These are phyloP conservation scores for Adelosebastes latens DNA, from an alignment of 2,797 vertebrate species.

Conservation along the genomic window DNA sequence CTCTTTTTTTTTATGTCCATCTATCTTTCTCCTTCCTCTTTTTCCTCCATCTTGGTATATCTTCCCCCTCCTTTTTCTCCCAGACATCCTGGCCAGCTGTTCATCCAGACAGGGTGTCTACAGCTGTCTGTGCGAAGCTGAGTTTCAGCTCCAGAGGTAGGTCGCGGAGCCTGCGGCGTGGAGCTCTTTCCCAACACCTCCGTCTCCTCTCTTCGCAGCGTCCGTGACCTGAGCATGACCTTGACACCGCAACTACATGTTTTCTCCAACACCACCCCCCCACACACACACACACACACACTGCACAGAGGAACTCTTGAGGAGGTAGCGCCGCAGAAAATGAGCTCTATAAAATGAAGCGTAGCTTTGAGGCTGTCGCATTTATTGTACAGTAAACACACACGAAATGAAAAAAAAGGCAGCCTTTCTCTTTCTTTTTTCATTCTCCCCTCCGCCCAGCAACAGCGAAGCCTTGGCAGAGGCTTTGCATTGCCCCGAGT, in stretches of 20 bases:
- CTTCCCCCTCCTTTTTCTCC: slow-evolving; percentile 41
- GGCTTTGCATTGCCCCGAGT: slow-evolving; percentile 33
- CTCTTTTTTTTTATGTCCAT: slow-evolving; percentile 27
- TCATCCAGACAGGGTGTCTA: slow-evolving; percentile 75
- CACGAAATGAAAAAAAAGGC: slow-evolving; percentile 26
- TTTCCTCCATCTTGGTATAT: slow-evolving; percentile 48
- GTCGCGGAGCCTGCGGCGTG: slow-evolving; percentile 37
- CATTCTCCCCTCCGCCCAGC: slow-evolving; percentile 46
- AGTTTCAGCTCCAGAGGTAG: slow-evolving; percentile 53
- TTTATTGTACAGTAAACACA: slow-evolving; percentile 52
- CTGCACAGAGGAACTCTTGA: background rate
- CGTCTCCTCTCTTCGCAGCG: slow-evolving; percentile 57
- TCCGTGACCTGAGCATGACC: slow-evolving; percentile 59
- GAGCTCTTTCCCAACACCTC: slow-evolving; percentile 67
- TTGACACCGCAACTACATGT: slow-evolving; percentile 44
- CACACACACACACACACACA: slow-evolving; percentile 16
- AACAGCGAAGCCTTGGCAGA: slow-evolving; percentile 65
- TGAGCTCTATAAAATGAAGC: slow-evolving; percentile 39
- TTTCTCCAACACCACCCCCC: slow-evolving; percentile 42
- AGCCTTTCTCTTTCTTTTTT: slow-evolving; percentile 28
- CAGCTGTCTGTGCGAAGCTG: slow-evolving; percentile 63
- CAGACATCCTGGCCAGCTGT: slow-evolving; percentile 78
- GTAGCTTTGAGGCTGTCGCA: slow-evolving; percentile 34
- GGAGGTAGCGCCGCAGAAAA: slow-evolving; percentile 12
- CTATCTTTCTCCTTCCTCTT: slow-evolving; percentile 26